Evolutionary conservation across 2,113 vertebrate species (phyloP), one percentile per base, ranked within the genome.

Genomic region (Sinocyclocheilus maitianheensis): DNA sequence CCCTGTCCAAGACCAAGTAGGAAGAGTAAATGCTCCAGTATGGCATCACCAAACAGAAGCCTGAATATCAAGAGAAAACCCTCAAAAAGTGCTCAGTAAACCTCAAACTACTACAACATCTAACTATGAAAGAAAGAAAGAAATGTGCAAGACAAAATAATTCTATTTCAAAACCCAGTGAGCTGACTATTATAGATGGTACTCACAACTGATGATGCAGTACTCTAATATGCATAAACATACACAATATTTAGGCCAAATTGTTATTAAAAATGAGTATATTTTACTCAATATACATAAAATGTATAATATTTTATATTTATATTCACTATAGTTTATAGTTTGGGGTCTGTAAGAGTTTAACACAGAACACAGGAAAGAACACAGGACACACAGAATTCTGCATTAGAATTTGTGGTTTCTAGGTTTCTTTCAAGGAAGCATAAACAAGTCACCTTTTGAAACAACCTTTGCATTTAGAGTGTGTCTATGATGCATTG

Each of bases 1-100:
- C 90, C 76, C 86, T 81, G 87, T 63, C 86, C 88, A 90, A 91
- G 84, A 84, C 81, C 84, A 87, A 74, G 69, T 72, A 43, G 20
- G 69, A 37, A n/a, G 69, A 74, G 37, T 43, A 20, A 43, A 22
- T 20, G 22, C 77, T 91, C 58, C 65, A 86, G 55, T 88, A 82
- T 88, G 87, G 88, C 85, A 78, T 20, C 34, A 22, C 14, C 43
- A 74, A 78, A 62, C 80, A 46, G 63, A 85, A 34, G 55, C 46
- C 53, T 88, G 55, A 43, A 80, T 43, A 58, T 11, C 6, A 40
- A 40, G 37, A 74, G 10, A 43, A 72, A 34, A 74, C 40, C 69
- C 34, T 72, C 18, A 10, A 69, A 69, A 69, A 69, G 14, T 62
- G 11, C 55, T 24, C 4, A 8, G 3, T 22, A 79, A 62, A 79